These are phyloP conservation scores for Drosophila leonis DNA, from an alignment of 2,888 invertebrate species.

Conservation along the genomic window DNA sequence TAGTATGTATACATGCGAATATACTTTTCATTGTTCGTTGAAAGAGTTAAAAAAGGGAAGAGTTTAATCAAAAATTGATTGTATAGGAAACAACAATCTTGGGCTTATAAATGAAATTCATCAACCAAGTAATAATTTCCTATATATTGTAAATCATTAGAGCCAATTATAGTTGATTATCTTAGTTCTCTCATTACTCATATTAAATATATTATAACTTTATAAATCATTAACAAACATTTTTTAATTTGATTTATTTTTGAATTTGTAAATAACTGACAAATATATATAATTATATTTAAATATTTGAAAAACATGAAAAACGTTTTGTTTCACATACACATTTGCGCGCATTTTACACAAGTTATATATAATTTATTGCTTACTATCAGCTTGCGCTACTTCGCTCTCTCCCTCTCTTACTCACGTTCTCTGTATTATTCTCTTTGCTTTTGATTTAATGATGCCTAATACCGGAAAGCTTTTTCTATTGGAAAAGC, in stretches of 20 bases:
- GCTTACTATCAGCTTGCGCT: background rate
- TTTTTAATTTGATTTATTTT: too few relatives aligned
- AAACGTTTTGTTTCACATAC: background rate
- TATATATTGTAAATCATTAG: too few relatives aligned
- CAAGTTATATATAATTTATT: conserved; percentile 2
- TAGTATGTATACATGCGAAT: too few relatives aligned
- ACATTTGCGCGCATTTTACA: background rate
- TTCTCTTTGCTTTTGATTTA: conserved; percentile 40
- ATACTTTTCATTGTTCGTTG: too few relatives aligned
- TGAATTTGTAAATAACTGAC: background rate
- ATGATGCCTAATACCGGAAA: conserved; percentile 42
- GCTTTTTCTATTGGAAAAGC: conserved; percentile 65
- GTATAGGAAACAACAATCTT: too few relatives aligned
- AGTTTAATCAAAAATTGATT: too few relatives aligned
- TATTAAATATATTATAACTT: background rate
- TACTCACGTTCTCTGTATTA: background rate
- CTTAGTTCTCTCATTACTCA: background rate
- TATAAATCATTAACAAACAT: too few relatives aligned
- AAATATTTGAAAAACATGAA: too few relatives aligned
- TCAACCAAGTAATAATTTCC: too few relatives aligned
- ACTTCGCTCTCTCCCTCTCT: background rate
- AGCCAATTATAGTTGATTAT: background rate
- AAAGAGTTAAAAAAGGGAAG: too few relatives aligned
- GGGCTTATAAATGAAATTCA: too few relatives aligned
- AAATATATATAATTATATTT: background rate